Conservation (phyloP, 2,888 invertebrate species). For the Tetheella fluctuosa region DNA sequence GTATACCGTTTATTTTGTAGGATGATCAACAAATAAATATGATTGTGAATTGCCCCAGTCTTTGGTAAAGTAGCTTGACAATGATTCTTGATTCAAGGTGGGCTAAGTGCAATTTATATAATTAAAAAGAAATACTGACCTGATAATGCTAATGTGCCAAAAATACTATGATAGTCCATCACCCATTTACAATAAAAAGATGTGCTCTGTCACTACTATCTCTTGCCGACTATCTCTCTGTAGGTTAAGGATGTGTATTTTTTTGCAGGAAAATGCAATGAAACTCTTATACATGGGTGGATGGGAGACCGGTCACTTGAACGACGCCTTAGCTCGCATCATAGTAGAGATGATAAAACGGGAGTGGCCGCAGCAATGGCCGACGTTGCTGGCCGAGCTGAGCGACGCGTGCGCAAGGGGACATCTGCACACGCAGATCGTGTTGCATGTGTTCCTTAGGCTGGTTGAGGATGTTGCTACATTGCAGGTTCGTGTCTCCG, state of each 20-base stretch:
- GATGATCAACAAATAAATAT: no score
- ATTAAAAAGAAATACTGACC: no score
- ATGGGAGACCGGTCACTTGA: conserved; percentile 90
- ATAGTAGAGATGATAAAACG: conserved; percentile 98
- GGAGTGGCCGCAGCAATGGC: conserved; percentile 99
- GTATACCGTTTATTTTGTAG: no score
- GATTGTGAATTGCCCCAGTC: no score
- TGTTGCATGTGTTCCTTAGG: conserved; percentile 93
- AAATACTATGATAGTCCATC: no score
- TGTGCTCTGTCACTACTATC: neutral
- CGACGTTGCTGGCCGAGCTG: conserved; percentile 91
- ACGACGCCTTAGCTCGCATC: conserved; percentile 94
- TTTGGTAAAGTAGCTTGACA: no score
- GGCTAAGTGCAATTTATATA: no score
- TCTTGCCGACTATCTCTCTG: neutral
- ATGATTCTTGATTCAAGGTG: no score
- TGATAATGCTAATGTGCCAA: no score
- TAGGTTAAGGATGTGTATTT: neutral
- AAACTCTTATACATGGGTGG: conserved; percentile 91
- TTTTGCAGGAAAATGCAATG: conserved; percentile 91
- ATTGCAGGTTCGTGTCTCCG: conserved; percentile 85
- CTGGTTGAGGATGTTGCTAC: conserved; percentile 97
- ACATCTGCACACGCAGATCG: conserved; percentile 95
- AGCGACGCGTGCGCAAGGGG: conserved; percentile 92
- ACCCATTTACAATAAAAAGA: no score